phyloP scores from a whole-genome alignment of 2,113 vertebrate genomes.

The Diadophis punctatus region DNA sequence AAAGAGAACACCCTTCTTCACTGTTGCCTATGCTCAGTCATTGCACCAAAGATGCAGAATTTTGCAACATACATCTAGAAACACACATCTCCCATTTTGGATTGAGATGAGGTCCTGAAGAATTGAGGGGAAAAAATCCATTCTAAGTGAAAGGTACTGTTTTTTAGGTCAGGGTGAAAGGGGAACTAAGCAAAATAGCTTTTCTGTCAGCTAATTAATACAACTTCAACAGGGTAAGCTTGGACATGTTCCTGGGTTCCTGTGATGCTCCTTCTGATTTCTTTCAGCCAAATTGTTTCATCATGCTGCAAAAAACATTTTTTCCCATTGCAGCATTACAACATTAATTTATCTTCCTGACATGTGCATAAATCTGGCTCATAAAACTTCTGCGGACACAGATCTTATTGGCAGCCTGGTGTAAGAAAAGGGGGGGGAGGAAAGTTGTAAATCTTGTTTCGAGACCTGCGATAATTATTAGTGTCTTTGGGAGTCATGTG shows the following conservation, averaged over 20 bases:
- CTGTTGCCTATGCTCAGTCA: not conserved
- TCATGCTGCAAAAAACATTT: constrained; percentile 55
- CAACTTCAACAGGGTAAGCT: constrained; percentile 19
- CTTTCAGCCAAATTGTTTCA: constrained; percentile 67
- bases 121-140: not conserved
- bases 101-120: not conserved
- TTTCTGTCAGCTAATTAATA: constrained; percentile 14
- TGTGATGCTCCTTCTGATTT: constrained; percentile 55
- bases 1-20: not conserved
- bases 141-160: not conserved
- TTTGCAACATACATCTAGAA: not conserved
- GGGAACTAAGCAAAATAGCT: not conserved
- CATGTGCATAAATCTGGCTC: not conserved
- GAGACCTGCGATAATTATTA: not conserved
- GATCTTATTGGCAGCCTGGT: not conserved
- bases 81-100: no score
- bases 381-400: accelerated
- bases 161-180: constrained; percentile 8
- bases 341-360: not conserved
- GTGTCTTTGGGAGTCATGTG: constrained; percentile 14
- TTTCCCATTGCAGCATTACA: constrained; percentile 42
- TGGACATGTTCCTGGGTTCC: constrained; percentile 49
- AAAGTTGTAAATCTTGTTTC: not conserved
- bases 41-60: not conserved
- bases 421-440: not conserved